These are phyloP conservation scores for Cuculus canorus DNA, from an alignment of 2,797 vertebrate genomes.

Conservation along the genomic window DNA sequence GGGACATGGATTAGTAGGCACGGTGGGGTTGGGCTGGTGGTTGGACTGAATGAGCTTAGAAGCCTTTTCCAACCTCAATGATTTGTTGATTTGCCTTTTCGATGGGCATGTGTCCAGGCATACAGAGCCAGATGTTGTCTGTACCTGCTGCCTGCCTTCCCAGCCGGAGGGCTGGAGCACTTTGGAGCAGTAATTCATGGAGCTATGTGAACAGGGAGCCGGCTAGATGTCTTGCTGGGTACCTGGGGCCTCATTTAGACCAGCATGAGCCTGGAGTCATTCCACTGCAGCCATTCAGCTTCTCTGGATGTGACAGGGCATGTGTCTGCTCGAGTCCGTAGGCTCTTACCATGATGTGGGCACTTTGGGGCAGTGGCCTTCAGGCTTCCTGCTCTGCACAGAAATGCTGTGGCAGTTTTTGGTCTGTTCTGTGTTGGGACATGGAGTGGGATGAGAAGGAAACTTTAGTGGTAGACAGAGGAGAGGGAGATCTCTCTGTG, in stretches of 20 bases:
- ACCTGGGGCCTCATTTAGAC: background rate
- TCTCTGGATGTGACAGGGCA: background rate
- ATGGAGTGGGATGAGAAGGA: background rate
- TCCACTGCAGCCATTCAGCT: background rate
- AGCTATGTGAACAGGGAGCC: background rate
- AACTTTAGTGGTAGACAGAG: background rate
- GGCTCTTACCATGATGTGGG: background rate
- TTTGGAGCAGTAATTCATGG: background rate
- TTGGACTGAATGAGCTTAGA: no score
- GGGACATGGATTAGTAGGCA: no score
- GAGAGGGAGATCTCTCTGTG: background rate
- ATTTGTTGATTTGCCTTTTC: background rate
- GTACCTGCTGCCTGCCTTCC: background rate
- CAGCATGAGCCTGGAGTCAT: rapidly evolving
- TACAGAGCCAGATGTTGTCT: background rate
- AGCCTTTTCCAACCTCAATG: no score
- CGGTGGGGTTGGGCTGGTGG: no score
- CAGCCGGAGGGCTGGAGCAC: background rate
- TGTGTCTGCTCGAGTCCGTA: rapidly evolving
- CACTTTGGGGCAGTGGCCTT: background rate
- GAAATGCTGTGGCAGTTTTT: background rate
- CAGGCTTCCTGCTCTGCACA: background rate
- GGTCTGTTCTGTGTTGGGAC: background rate
- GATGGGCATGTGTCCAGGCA: background rate
- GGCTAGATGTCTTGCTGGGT: background rate